phyloP scores from a whole-genome alignment of 2,797 vertebrate species.

The Luscinia megarhynchos region DNA sequence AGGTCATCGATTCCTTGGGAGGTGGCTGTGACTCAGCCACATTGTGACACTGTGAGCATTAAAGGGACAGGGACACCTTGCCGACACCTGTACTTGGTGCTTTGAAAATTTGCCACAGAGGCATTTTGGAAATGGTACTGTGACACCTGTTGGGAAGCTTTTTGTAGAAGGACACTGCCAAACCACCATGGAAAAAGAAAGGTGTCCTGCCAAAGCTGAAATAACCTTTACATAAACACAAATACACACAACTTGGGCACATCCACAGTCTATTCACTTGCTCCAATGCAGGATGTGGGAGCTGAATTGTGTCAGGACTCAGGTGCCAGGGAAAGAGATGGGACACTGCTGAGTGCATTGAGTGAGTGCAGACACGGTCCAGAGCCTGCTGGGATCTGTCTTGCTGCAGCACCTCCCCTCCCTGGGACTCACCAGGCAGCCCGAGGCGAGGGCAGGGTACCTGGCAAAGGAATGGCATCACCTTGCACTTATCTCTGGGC shows the following conservation, averaged over 20 bases:
- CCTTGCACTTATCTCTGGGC: neutral
- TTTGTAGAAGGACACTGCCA: neutral
- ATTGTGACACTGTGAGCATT: neutral
- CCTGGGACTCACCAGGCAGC: neutral
- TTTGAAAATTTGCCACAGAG: neutral
- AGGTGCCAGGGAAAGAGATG: neutral
- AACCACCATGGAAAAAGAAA: neutral
- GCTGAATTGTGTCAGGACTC: neutral
- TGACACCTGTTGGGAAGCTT: neutral
- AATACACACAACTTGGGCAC: neutral
- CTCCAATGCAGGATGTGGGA: no score
- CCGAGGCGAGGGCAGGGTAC: rapidly evolving
- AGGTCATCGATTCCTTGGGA: conserved; percentile 20
- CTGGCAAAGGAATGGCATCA: neutral
- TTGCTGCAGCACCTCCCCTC: neutral
- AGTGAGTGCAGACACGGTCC: neutral
- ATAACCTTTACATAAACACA: neutral
- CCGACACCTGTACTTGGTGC: neutral
- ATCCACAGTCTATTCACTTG: neutral
- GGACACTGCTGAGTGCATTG: neutral
- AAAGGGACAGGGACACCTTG: neutral
- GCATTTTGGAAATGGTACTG: neutral
- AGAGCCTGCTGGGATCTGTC: neutral
- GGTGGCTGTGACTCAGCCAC: conserved; percentile 3
- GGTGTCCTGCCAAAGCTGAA: neutral